phyloP scores from a whole-genome alignment of 2,113 vertebrate species.

The Apeltes quadracus region DNA sequence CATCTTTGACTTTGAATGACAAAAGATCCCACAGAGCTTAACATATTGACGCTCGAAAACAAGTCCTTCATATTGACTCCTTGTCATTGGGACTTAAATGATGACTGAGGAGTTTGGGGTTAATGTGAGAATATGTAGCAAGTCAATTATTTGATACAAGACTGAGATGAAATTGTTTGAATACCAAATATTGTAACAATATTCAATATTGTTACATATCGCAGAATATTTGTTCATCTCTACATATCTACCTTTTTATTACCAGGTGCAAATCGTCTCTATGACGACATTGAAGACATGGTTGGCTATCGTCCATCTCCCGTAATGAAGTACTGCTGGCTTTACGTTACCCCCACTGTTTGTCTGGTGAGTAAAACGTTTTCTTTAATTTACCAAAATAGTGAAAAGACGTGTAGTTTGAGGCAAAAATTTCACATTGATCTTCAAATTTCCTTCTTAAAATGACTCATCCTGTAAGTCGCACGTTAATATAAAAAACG shows the following conservation, averaged over 20 bases:
- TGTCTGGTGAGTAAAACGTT: slow-evolving; percentile 69
- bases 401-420: not conserved
- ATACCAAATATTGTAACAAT: not conserved
- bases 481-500: not conserved
- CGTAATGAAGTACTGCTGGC: slow-evolving; percentile 76
- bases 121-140: not conserved
- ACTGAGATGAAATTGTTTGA: not conserved
- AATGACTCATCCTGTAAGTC: too few species aligned
- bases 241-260: not conserved
- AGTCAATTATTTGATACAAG: not conserved
- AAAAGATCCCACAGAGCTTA: slow-evolving; percentile 1
- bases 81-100: slow-evolving; percentile 16
- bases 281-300: slow-evolving; percentile 80
- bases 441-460: not conserved
- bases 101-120: not conserved
- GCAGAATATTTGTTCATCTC: not conserved
- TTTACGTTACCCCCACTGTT: slow-evolving; percentile 70
- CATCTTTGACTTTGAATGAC: slow-evolving; percentile 21
- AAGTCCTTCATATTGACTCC: not conserved
- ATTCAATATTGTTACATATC: not conserved
- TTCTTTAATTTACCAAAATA: not conserved
- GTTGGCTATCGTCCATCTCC: slow-evolving; percentile 70
- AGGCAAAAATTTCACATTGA: not conserved
- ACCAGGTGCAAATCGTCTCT: slow-evolving; percentile 74
- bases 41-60: slow-evolving; percentile 2